Base-by-base conservation (phyloP, 2,888 invertebrate genomes). In the Ormyrus thymus region DNA sequence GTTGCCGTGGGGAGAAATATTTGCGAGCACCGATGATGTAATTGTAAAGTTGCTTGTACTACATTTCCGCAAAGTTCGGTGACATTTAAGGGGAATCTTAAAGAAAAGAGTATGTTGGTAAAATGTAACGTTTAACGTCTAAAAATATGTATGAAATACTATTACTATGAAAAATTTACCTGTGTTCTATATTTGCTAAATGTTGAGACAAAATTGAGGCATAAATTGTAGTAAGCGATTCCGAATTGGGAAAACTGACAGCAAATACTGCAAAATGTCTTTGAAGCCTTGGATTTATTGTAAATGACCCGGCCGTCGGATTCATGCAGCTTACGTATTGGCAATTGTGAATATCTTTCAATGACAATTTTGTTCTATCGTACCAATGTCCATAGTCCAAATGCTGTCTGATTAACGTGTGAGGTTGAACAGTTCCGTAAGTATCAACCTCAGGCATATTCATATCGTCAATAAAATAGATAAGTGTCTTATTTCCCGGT, bases 281-380 rank as follows among this genome's bases (percentile, higher is more conserved):
- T 89, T 98, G 98, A 8, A 98, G 92, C 82, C 98, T 93, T 0
- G 98, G 97, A 91, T 98, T 98, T 83, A 98, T 97, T 5, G 98
- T 98, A 86, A 98, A 98, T 87, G 97, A 97, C 66, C 98, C 98
- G 46, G 98, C 97, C 0, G 98, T 98, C 0, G 98, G 98, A 91
- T 98, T 98, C 98, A 98, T 98, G 89, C 98, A 98, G 51, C 97
- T 95, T 11, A 98, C 95, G 87, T 98, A 98, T 89, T 98, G 98
- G 78, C 98, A 98, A 87, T 98, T 98, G 89, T 97, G 97, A 80
- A 98, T 97, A 82, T 98, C 98, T 90, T 98, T 98, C 10, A 98
- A 90, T 0, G 95, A 92, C 43, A 98, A 91, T 87, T 97, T 97
- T 59, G 95, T 95, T 55, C 98, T 92, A 87, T 98, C 97, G 88